A percentile compares a stretch with the other conserved stretches of the same genome.
These are phyloP conservation scores for Ophioninae sp. DNA, from an alignment of 2,888 invertebrate species.

Conservation along the genomic window DNA sequence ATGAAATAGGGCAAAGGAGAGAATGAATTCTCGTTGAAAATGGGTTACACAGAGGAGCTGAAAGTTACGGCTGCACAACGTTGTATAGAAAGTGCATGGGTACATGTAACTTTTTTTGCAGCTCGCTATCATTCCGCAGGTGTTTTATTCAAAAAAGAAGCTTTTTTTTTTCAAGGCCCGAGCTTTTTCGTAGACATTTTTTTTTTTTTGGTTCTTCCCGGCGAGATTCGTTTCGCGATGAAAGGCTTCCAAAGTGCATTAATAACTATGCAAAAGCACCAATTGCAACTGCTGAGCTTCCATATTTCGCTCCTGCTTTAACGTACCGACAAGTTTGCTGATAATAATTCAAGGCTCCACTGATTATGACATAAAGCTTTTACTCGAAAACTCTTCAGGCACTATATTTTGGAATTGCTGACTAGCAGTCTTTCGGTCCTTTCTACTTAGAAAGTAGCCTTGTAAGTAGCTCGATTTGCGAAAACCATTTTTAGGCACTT, in stretches of 20 bases:
- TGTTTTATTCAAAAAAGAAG: constrained; percentile 14
- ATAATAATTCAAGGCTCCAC: background rate
- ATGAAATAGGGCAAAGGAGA: constrained; percentile 13
- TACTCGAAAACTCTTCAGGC: background rate
- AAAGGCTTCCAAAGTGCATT: background rate
- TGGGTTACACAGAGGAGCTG: constrained; percentile 29
- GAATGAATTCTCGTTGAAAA: constrained; percentile 50
- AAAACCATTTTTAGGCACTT: background rate
- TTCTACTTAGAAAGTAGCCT: background rate
- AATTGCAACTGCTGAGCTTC: background rate
- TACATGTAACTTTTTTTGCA: constrained; percentile 37
- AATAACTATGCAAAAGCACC: background rate
- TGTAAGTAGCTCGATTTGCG: background rate
- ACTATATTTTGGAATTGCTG: background rate
- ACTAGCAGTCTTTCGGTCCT: background rate
- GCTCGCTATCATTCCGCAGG: constrained; percentile 21
- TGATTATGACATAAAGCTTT: background rate
- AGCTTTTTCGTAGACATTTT: constrained; percentile 10
- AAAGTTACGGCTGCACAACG: constrained; percentile 45
- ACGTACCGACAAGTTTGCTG: background rate
- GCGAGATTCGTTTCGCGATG: background rate
- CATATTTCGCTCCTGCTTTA: background rate
- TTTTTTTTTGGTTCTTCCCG: background rate
- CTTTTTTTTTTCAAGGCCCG: background rate
- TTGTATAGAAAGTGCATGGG: constrained; percentile 41